phyloP scores from a whole-genome alignment of 2,888 invertebrate genomes.

The Synanthedon vespiformis region DNA sequence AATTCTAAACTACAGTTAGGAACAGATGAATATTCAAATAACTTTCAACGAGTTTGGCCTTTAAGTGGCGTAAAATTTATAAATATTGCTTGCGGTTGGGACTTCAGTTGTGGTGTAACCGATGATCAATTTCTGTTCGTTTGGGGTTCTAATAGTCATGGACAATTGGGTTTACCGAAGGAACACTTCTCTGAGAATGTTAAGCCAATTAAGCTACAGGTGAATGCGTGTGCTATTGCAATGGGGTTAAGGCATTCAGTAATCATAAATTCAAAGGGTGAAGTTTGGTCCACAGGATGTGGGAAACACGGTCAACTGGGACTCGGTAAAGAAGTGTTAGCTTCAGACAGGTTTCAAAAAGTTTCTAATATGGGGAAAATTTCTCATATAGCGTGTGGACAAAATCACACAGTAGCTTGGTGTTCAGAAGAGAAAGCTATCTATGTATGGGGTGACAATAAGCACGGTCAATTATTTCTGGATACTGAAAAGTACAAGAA shows the following conservation, averaged over 20 bases:
- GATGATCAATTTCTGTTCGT: conserved; percentile 77
- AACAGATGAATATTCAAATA: conserved; percentile 53
- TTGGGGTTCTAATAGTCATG: conserved; percentile 87
- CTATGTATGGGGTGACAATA: conserved; percentile 87
- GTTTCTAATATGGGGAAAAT: conserved; percentile 70
- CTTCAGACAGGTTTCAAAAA: conserved; percentile 55
- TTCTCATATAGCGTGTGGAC: conserved; percentile 79
- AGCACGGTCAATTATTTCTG: conserved; percentile 80
- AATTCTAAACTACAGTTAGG: conserved; percentile 82
- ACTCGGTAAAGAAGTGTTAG: conserved; percentile 44
- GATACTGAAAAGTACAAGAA: conserved; percentile 61
- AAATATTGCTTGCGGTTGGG: conserved; percentile 84
- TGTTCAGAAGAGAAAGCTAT: conserved; percentile 65
- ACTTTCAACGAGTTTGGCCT: conserved; percentile 72
- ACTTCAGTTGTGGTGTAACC: conserved; percentile 81
- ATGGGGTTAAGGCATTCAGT: conserved; percentile 79
- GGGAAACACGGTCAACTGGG: conserved; percentile 79
- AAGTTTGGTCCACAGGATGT: conserved; percentile 74
- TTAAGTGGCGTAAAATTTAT: conserved; percentile 68
- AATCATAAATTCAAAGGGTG: conserved; percentile 72
- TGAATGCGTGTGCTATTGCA: conserved; percentile 70
- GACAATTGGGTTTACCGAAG: conserved; percentile 78
- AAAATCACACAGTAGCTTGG: conserved; percentile 80
- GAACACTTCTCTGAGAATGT: conserved; percentile 45
- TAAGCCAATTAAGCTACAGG: conserved; percentile 44